A percentile compares a stretch with the other conserved stretches of the same genome.
Evolutionary conservation across 2,113 vertebrate genomes (phyloP).

Genomic region (Tyto alba): DNA sequence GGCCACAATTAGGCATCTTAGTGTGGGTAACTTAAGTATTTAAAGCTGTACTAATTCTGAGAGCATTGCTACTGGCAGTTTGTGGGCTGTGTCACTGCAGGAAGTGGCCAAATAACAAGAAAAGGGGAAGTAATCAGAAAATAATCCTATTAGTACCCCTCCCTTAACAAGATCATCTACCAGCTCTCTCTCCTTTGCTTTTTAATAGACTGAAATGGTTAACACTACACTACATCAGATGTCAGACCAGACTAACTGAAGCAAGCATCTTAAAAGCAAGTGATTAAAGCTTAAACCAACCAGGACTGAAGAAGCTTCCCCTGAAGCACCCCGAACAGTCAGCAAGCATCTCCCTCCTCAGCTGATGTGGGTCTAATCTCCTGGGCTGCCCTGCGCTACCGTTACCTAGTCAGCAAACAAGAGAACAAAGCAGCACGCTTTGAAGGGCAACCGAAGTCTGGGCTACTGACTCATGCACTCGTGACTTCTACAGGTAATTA

Average conservation of each 20-base stretch:
- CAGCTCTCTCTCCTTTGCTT: neutral
- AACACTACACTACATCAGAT: fast-evolving
- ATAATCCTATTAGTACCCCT: neutral
- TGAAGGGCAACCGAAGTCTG: neutral
- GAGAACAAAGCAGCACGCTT: neutral
- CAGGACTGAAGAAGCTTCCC: neutral
- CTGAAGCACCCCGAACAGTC: neutral
- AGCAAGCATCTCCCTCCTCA: neutral
- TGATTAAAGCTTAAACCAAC: neutral
- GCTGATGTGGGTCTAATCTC: fast-evolving
- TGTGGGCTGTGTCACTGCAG: neutral
- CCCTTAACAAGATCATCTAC: neutral
- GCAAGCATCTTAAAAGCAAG: neutral
- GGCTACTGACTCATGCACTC: neutral
- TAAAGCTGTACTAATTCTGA: fast-evolving
- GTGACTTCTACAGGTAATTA: neutral
- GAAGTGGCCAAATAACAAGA: neutral
- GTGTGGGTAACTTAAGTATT: fast-evolving
- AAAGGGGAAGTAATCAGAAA: neutral
- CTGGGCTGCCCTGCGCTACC: neutral
- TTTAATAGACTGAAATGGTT: neutral
- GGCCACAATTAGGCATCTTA: fast-evolving
- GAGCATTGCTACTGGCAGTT: fast-evolving
- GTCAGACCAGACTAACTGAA: neutral
- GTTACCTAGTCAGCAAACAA: neutral